Conservation (phyloP, 2,113 vertebrate species). For the Phalacrocorax brasilianus region DNA sequence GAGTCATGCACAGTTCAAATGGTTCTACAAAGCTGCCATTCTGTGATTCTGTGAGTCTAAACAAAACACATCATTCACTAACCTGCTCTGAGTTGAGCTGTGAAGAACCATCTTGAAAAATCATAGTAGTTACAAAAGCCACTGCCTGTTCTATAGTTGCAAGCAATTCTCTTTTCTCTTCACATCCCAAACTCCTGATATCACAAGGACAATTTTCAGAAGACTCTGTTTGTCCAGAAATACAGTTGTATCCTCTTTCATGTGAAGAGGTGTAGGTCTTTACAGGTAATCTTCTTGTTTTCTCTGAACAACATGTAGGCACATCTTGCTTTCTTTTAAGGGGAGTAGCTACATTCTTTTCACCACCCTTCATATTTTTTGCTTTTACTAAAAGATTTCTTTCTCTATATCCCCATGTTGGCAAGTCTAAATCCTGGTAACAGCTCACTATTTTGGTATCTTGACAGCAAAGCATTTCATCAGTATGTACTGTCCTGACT, state of each 20-base stretch:
- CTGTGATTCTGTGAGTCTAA: background rate
- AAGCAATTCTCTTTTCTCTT: constrained; percentile 73
- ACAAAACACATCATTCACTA: background rate
- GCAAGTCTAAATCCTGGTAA: background rate
- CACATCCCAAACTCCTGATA: constrained; percentile 61
- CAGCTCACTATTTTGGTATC: background rate
- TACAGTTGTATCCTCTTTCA: background rate
- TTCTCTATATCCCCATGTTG: background rate
- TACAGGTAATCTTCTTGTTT: background rate
- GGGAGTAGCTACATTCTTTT: background rate
- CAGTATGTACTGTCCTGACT: background rate
- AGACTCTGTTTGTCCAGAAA: constrained; percentile 22
- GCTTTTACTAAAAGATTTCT: background rate
- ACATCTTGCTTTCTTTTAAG: constrained; percentile 51
- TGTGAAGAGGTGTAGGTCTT: background rate
- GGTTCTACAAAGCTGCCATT: background rate
- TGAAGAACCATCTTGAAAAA: constrained; percentile 85
- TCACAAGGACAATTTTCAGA: constrained; percentile 64
- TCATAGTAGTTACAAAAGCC: constrained; percentile 79
- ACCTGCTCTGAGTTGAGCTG: constrained; percentile 84
- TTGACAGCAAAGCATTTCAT: background rate
- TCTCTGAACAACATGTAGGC: background rate
- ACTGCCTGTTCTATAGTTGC: constrained; percentile 55
- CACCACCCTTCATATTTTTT: background rate
- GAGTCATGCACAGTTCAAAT: background rate